Base-by-base conservation (phyloP, 2,113 vertebrate genomes). In the Myanophis thanlyinensis region DNA sequence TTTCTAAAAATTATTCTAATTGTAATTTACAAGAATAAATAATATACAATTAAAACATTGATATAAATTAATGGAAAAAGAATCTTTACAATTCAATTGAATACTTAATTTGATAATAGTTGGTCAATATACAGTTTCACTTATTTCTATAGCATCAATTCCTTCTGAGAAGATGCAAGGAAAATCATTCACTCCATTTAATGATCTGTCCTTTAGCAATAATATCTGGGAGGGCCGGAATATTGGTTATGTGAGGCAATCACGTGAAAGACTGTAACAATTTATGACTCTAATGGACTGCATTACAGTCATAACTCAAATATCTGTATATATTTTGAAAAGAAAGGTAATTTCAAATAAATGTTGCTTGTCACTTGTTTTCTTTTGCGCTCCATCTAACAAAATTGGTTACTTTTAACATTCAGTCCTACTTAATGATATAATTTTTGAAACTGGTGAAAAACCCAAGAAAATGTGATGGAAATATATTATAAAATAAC, bases 91-190 rank as follows among this genome's bases (percentile, higher is more conserved):
- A 80, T 59, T 40, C 10, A 27, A 89, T 93, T 93, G 56, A 53
- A 88, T 44, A 27, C 1, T 62, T 51, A 92, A 56, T 93, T 93
- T 95, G 85, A 94, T 90, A 95, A 67, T 91, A 95, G 13, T 9
- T 94, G 90, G 46, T 44, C 3, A 52, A 0, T 9, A 88, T 67
- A 87, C 48, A 49, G 49, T 95, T 96, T 95, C 49, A 7, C 85
- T 96, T 95, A 90, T 91, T 47, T 0, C 0, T 92, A 4, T 13
- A 85, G 12, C 67, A 80, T 49, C 47, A 85, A 44, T 93, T 95
- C 92, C 46, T 51, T 11, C 49, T 91, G 89, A 93, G 94, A 92
- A 96, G 89, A 15, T 23, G 52, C 44, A 86, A 6, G 35, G 62
- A 73, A 93, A 93, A 93, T 88, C 89, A 54, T 84, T 67, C 40